Percentiles rank a stretch among this genome's conserved stretches.
Conservation (phyloP, 2,888 invertebrate genomes). For the Caenorhabditis sp. region DNA sequence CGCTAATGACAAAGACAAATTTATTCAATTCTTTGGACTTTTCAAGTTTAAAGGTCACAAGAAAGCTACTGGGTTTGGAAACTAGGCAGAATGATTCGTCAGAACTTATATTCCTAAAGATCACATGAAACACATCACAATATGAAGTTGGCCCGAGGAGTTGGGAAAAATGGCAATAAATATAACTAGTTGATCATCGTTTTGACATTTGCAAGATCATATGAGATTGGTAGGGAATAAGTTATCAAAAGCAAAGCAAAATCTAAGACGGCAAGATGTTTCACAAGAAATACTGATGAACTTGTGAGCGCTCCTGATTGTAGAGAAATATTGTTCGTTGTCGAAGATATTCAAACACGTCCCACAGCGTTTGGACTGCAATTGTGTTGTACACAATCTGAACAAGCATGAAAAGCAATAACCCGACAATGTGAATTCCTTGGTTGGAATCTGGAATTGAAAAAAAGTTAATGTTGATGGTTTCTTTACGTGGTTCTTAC, state of each 20-base stretch:
- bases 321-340: conserved; percentile 61
- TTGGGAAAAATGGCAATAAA: conserved; percentile 32
- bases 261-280: background rate
- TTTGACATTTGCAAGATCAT: background rate
- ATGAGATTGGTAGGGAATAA: background rate
- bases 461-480: no score
- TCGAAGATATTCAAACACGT: conserved; percentile 62
- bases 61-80: background rate
- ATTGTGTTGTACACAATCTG: conserved; percentile 64
- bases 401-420: conserved; percentile 61
- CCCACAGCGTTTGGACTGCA: conserved; percentile 60
- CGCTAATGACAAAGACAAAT: no score
- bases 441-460: conserved; percentile 65
- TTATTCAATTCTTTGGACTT: background rate
- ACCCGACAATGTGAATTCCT: conserved; percentile 61
- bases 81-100: background rate
- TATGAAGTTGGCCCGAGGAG: conserved; percentile 26
- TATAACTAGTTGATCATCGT: no score
- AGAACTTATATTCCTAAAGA: conserved; percentile 42
- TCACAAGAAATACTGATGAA: conserved; percentile 56
- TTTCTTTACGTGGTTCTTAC: no score
- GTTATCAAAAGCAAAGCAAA: conserved; percentile 2
- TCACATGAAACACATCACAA: conserved; percentile 54
- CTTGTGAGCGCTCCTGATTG: conserved; percentile 57
- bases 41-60: background rate